Evolutionary conservation across 2,113 vertebrate genomes (phyloP), one percentile per base, ranked within the genome.

Genomic region (Nipponia nippon): DNA sequence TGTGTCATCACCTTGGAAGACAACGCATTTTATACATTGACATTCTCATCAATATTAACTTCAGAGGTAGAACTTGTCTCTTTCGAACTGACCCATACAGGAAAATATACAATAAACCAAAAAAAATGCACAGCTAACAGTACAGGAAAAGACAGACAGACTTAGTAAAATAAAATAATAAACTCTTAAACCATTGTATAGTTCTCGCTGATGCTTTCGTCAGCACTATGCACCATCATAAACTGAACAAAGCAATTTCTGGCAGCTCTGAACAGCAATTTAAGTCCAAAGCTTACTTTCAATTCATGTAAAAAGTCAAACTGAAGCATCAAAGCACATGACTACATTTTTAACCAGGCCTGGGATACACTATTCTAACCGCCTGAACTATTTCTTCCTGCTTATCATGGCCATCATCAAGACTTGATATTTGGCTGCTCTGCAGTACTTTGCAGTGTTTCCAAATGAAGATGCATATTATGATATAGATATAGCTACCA

Each of bases 191-290:
- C 17, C 13, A 19, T 1, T n/a, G 42, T 2, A 80, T 5, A 7
- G 23, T 46, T 82, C 56, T 88, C 1, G 0, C 16, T 55, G 53
- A 62, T 82, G 61, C 32, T 89, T 93, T 83, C n/a, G 13, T 90
- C 89, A 91, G 66, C 46, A 70, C 53, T 90, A 75, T 90, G 46
- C 36, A 75, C 53, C 81, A 67, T 52, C 89, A 61, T 71, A 59
- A 96, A 56, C 34, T 46, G 59, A 65, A 95, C 80, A 95, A 95
- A 70, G 80, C 22, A 61, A 77, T 96, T 93, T 83, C 52, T 50
- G 53, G 66, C 85, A 81, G 46, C 47, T 93, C 77, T 62, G 38
- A 94, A 30, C 19, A 81, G 23, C 38, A 75, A 47, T 80, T 62
- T 50, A 91, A 95, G 49, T 46, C 70, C n/a, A 87, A 38, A 93